Evolutionary conservation across 2,888 invertebrate species (phyloP), one percentile per base, ranked within the genome.

Genomic region (Pedicia rivosa): DNA sequence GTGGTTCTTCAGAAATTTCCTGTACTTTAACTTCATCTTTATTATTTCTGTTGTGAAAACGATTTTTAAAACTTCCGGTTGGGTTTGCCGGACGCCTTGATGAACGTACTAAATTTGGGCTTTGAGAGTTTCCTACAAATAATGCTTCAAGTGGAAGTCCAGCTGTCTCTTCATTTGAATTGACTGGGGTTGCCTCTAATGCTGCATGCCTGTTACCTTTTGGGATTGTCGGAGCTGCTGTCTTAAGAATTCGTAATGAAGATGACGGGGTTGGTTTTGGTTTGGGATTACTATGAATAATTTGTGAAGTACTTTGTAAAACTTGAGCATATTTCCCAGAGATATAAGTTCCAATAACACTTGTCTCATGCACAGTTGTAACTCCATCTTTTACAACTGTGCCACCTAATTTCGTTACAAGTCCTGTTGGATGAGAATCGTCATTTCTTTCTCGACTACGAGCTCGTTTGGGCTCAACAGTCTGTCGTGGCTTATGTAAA

Each of bases 261-360:
- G 70, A 72, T 25, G 74, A 69, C 1, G 80, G 74, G 28, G 71
- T 67, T 42, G 79, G 75, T 61, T 76, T 78, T 6, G 63, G 67
- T 50, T 72, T 70, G 40, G 57, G 55, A 37, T 53, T 53, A 9
- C 24, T 26, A 44, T 68, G 66, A 40, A 74, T 58, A 26, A 79
- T 62, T 51, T 75, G 77, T 1, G 86, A 82, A 27, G 81, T 79
- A 50, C 83, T 84, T 51, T 84, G 83, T 20, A 87, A 62, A 8
- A 82, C 78, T 62, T 88, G 87, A 3, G 87, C 86, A 56, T 88
- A 87, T 62, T 87, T 87, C 26, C 83, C 84, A 34, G 80, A 78
- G 49, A 87, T 82, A 53, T 78, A 82, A 4, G 88, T 86, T 17
- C 88, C 82, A 48, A 87, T 79, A n/a, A 88, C 84, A 54, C 80